These are phyloP conservation scores for Daphoenositta chrysoptera DNA, from an alignment of 2,113 vertebrate species.

Conservation along the genomic window DNA sequence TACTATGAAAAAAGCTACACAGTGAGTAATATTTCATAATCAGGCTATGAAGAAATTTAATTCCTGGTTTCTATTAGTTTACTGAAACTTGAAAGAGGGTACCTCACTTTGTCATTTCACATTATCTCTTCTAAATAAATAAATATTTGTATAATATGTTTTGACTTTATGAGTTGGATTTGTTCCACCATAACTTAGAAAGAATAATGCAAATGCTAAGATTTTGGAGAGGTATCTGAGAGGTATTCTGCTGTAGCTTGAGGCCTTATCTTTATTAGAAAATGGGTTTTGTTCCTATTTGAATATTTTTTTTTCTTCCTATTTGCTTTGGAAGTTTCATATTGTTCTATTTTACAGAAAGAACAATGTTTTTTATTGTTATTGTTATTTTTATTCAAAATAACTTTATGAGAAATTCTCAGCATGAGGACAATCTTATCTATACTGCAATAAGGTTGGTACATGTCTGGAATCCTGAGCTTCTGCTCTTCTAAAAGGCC, in stretches of 20 bases:
- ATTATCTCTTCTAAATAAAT: constrained; percentile 10
- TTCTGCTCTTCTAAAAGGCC: not conserved
- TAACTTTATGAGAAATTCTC: constrained; percentile 11
- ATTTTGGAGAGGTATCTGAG: constrained; percentile 36
- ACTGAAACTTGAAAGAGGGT: not conserved
- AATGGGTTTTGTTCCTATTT: not conserved
- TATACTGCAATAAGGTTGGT: not conserved
- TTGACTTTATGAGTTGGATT: constrained; percentile 43
- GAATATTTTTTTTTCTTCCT: not conserved
- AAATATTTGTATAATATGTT: constrained; percentile 10
- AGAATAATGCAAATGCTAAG: not conserved
- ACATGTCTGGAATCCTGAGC: not conserved
- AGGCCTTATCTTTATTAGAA: constrained; percentile 65
- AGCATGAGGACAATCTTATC: not conserved
- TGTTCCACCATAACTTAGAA: not conserved
- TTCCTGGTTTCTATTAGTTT: not conserved
- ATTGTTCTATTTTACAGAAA: not conserved
- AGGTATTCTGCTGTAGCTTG: constrained; percentile 9
- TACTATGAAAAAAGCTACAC: not conserved
- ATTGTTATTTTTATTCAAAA: constrained; percentile 18
- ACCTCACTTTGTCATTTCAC: not conserved
- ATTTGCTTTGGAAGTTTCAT: constrained; percentile 26
- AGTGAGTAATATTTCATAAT: not conserved
- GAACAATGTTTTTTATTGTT: not conserved
- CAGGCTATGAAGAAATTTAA: not conserved